Conservation (phyloP, 2,888 invertebrate species). For the Tetragonisca angustula region DNA sequence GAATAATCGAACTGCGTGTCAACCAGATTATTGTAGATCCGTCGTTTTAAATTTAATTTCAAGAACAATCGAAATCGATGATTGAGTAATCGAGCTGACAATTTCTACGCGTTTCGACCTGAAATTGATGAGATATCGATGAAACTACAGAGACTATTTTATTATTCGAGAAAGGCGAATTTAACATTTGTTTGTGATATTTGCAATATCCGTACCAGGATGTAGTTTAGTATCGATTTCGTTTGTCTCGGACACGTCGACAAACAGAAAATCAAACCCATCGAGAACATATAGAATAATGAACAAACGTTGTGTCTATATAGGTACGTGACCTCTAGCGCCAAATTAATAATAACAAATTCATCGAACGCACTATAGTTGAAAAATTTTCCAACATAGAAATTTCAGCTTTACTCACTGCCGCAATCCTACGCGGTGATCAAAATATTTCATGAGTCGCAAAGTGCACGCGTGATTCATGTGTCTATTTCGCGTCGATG, state of each 20-base stretch:
- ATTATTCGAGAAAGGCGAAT: background rate
- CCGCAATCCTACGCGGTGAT: background rate
- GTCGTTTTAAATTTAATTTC: too few species aligned
- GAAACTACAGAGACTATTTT: background rate
- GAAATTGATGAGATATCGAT: background rate
- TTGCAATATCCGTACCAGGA: too few species aligned
- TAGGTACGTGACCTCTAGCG: background rate
- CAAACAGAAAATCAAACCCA: background rate
- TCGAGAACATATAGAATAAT: background rate
- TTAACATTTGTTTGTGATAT: background rate
- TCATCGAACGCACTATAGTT: too few species aligned
- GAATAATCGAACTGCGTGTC: too few species aligned
- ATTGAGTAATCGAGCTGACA: too few species aligned
- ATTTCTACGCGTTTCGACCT: too few species aligned
- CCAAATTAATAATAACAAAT: background rate
- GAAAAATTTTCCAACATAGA: too few species aligned
- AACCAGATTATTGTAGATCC: too few species aligned
- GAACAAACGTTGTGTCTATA: background rate
- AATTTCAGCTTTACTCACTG: background rate
- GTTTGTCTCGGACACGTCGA: background rate
- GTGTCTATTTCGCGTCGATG: background rate
- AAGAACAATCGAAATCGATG: too few species aligned
- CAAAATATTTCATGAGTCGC: background rate
- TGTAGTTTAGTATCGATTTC: too few species aligned
- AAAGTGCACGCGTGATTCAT: background rate